Base-by-base conservation (phyloP, 2,113 vertebrate genomes). In the Datnioides undecimradiatus region DNA sequence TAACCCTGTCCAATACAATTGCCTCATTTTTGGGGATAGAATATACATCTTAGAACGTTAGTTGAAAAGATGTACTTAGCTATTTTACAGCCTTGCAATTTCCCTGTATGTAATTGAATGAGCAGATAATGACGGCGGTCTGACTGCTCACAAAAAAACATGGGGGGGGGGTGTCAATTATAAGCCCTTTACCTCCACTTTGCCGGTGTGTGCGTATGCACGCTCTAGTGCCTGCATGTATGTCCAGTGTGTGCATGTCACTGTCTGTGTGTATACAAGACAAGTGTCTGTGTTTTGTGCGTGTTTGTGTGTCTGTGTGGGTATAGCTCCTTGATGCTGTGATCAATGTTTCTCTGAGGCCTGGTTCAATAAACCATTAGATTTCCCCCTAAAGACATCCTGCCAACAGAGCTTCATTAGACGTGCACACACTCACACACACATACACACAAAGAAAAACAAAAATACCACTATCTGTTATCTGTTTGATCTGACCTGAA, bases 391-490 rank as follows among this genome's bases (percentile, higher is more conserved):
- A 70, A 90, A 91, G 89, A 92, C 89, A 90, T 85, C 65, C 88
- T 89, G 85, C 88, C 90, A 89, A 85, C 88, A 86, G 86, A 90
- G 83, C 80, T 88, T 93, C 88, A 93, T 91, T 90, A 90, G 80
- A 86, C 52, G 25, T 76, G 77, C 70, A 70, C 66, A 59, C 29
- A 73, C 27, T 64, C 27, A 52, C 48, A 74, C 66, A 72, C 41
- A 43, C 41, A 43, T 48, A 70, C 49, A 75, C 41, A 67, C 16
- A 86, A 65, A 84, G 33, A 57, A 71, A 79, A 79, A 84, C 68
- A 57, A 27, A 79, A 76, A 73, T 31, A 59, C 16, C 27, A 49
- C 64, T 65, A 64, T 51, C 7, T 68, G 66, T 51, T 63, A 27
- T 76, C 25, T 29, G 45, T 90, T 79, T 85, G 80, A 84, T 89